Evolutionary conservation across 2,888 invertebrate species (phyloP), one percentile per base, ranked within the genome.

Genomic region (Drosophila demipolita): DNA sequence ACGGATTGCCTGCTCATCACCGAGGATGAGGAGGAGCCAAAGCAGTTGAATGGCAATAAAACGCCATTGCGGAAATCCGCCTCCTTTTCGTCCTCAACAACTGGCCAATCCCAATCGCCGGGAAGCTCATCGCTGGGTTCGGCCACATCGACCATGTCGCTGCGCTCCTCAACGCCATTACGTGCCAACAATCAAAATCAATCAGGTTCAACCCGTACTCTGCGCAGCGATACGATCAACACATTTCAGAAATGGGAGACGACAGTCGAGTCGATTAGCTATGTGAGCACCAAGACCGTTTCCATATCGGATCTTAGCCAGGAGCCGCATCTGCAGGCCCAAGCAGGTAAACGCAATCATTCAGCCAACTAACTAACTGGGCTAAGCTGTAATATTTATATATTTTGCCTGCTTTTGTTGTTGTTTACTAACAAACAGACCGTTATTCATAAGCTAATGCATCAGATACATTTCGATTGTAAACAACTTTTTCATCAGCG

Each of bases 181-280:
- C 79, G 84, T 17, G 40, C 36, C 8, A 61, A 35, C 12, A 62
- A 66, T 9, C 38, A 23, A 33, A 70, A 73, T 12, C 49, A 32
- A 11, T 17, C 32, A 9, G 35, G 29, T 3, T 80, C 85, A 6
- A 78, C 75, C 29, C 83, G 91, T n/a, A 86, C 91, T 17, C 73
- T 93, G 2, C 91, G 92, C 55, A 91, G 91, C 68, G 92, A 92
- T 68, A 90, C 87, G 38, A 92, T 93, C 72, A 93, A 92, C 77
- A 91, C 93, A 53, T 92, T 92, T 68, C 92, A 93, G 74, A 93
- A 92, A 83, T 93, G 93, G 93, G 93, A 93, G 73, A 93, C 93
- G 23, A 93, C 93, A 29, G 87, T 93, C 5, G 93, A 93, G 74
- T 93, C 93, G 36, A 91, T 93, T 61, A 92, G 92, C 72, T 93